phyloP scores from a whole-genome alignment of 2,797 vertebrate species.

The Tokudaia tokunoshimensis region DNA sequence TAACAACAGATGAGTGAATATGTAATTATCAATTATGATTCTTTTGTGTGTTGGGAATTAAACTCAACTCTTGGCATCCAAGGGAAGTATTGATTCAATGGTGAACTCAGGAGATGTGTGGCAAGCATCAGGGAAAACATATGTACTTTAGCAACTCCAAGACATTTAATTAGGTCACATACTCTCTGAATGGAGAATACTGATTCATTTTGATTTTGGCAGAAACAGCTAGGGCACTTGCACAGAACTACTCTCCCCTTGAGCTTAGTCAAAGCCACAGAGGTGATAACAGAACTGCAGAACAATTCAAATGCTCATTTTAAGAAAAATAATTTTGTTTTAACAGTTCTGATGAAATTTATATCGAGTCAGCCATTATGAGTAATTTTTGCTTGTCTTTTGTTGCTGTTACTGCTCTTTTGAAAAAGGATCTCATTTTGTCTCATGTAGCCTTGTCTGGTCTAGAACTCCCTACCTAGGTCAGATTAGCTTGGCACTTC shows the following conservation, averaged over 20 bases:
- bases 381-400: not conserved
- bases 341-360: slow-evolving; percentile 21
- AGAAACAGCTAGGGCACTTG: not conserved
- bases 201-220: not conserved
- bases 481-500: not conserved
- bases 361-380: slow-evolving; percentile 9
- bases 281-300: not conserved
- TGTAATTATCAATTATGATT: not conserved
- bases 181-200: not conserved
- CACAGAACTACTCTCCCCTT: not conserved
- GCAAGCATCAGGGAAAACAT: not conserved
- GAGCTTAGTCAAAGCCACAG: not conserved
- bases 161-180: not conserved
- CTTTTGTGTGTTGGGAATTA: not conserved
- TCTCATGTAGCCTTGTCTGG: not conserved
- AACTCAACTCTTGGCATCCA: not conserved
- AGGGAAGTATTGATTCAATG: not conserved
- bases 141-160: not conserved
- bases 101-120: not conserved
- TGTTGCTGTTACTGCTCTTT: not conserved
- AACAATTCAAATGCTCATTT: not conserved
- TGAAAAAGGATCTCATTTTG: not conserved
- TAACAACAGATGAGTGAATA: not conserved
- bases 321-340: not conserved
- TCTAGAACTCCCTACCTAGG: not conserved